Conservation (phyloP, 2,113 vertebrate genomes). For the Drymodes brunneopygia region DNA sequence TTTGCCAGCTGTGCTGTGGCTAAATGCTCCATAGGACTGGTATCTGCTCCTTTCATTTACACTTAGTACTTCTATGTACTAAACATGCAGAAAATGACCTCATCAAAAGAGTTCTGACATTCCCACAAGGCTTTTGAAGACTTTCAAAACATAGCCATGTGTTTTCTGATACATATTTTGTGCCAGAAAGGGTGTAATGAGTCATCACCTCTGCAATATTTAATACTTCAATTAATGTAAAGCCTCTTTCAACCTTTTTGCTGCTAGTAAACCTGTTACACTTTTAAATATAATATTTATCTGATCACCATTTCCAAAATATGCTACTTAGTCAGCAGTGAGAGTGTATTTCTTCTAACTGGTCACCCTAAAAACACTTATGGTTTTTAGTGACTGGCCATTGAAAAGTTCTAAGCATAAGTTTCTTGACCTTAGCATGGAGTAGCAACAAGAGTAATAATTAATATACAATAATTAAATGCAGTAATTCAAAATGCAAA, state of each 20-base stretch:
- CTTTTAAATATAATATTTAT: slow-evolving; percentile 20
- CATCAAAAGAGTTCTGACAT: slow-evolving; percentile 18
- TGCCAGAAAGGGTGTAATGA: slow-evolving; percentile 46
- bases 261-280: slow-evolving; percentile 34
- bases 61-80: not conserved
- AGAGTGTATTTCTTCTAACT: not conserved
- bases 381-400: not conserved
- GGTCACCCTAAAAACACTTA: not conserved
- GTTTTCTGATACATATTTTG: slow-evolving; percentile 28
- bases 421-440: not conserved
- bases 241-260: slow-evolving; percentile 33
- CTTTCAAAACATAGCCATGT: slow-evolving; percentile 26
- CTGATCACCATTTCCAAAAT: slow-evolving; percentile 13
- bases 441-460: not conserved
- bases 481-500: not conserved
- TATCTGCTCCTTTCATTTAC: not conserved
- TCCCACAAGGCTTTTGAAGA: not conserved
- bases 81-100: slow-evolving; percentile 4
- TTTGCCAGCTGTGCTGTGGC: not conserved
- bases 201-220: slow-evolving; percentile 38
- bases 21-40: not conserved
- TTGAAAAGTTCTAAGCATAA: not conserved
- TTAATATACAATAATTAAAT: not conserved
- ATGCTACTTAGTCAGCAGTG: not conserved
- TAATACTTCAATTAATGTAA: slow-evolving; percentile 38